These are phyloP conservation scores for Caenorhabditis sp. DNA, from an alignment of 2,888 invertebrate genomes.

Conservation along the genomic window DNA sequence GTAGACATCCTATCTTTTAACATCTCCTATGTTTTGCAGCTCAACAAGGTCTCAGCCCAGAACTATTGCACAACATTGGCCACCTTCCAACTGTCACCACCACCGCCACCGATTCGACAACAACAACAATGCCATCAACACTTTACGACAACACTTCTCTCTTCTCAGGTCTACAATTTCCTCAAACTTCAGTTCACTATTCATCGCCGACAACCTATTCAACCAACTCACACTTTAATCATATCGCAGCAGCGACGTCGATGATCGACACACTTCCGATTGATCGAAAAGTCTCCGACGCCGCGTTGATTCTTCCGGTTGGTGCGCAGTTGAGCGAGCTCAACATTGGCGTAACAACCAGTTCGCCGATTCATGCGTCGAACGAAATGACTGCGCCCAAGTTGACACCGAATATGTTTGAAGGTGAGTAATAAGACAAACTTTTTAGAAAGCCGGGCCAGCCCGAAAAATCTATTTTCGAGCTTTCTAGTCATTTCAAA, in stretches of 20 bases:
- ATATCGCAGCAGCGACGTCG: not conserved
- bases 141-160: conserved; percentile 5
- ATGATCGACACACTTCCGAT: not conserved
- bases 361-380: conserved; percentile 13
- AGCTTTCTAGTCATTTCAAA: too few species aligned
- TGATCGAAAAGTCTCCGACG: conserved; percentile 33
- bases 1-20: too few species aligned
- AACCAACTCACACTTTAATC: not conserved
- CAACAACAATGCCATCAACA: conserved; percentile 3
- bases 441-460: conserved; percentile 6
- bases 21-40: not conserved
- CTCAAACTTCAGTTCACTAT: conserved; percentile 21
- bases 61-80: not conserved
- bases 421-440: conserved; percentile 23
- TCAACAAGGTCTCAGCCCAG: not conserved
- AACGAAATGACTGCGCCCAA: conserved; percentile 20
- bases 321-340: conserved; percentile 41
- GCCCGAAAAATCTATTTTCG: not conserved
- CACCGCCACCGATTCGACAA: too few species aligned
- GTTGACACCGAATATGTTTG: conserved; percentile 34
- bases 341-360: conserved; percentile 38
- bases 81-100: too few species aligned
- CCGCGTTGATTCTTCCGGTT: conserved; percentile 27
- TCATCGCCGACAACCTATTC: conserved; percentile 13
- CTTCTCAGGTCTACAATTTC: conserved; percentile 5